Evolutionary conservation across 2,888 invertebrate genomes (phyloP).

Genomic region (Protophormia terraenovae): DNA sequence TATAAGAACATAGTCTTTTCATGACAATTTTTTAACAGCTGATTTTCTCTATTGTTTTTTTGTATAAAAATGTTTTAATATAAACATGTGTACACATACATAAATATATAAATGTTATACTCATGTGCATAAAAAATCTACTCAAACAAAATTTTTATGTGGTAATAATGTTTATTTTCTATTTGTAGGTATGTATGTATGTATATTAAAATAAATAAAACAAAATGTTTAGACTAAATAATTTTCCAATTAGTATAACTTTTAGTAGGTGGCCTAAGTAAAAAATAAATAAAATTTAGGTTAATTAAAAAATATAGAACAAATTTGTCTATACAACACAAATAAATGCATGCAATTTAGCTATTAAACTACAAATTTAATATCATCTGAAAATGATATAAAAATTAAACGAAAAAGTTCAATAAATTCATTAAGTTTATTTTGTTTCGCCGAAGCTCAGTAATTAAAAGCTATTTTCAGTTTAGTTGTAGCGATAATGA

Average conservation of each 20-base stretch:
- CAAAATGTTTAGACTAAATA: background rate
- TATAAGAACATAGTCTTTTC: background rate
- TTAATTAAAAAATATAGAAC: background rate
- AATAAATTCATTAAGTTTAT: background rate
- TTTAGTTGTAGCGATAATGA: background rate
- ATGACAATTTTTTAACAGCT: constrained; percentile 42
- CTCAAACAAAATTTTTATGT: background rate
- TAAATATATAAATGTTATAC: background rate
- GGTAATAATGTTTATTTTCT: background rate
- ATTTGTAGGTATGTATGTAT: background rate
- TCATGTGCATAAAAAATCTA: background rate
- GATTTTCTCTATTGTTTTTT: background rate
- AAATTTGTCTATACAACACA: background rate
- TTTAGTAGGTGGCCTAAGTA: background rate
- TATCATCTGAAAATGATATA: background rate
- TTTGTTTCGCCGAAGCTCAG: background rate
- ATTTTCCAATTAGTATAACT: background rate
- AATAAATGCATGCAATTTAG: background rate
- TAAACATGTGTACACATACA: background rate
- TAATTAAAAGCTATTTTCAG: background rate
- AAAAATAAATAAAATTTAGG: background rate
- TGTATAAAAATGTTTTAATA: constrained; percentile 2
- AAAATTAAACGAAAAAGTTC: background rate
- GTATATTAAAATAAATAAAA: background rate
- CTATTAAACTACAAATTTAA: background rate